Conservation (phyloP, 1,140 invertebrate genomes). For the Eumaeus atala region DNA sequence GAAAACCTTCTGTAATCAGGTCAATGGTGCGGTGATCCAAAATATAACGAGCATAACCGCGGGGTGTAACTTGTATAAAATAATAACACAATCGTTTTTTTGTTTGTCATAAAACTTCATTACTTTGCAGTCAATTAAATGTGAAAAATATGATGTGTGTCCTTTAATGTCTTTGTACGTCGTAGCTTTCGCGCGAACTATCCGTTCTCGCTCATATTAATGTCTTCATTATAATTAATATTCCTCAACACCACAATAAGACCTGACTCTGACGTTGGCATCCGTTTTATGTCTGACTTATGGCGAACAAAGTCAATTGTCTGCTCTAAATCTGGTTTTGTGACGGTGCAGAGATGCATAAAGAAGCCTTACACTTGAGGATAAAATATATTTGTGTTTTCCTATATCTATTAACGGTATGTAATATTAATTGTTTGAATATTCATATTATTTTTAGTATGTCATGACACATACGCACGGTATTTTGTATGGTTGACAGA, state of each 20-base stretch:
- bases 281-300: conserved; percentile 62
- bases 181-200: conserved; percentile 17
- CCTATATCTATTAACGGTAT: too few relatives aligned
- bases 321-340: conserved; percentile 48
- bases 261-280: conserved; percentile 42
- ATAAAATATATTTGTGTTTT: neutral
- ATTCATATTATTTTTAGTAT: too few relatives aligned
- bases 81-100: too few relatives aligned
- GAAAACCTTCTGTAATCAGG: too few relatives aligned
- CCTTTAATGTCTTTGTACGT: conserved; percentile 13
- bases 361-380: neutral
- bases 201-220: conserved; percentile 31
- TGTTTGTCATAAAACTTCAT: neutral
- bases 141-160: conserved; percentile 17
- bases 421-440: too few relatives aligned
- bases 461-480: too few relatives aligned
- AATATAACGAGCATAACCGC: too few relatives aligned
- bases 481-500: too few relatives aligned
- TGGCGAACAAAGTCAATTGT: conserved; percentile 59
- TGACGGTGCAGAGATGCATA: conserved; percentile 30
- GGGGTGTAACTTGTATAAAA: too few relatives aligned
- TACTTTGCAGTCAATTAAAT: conserved; percentile 15
- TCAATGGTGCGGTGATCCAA: too few relatives aligned
- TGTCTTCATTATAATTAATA: conserved; percentile 48
- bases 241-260: conserved; percentile 35